Base-by-base conservation (phyloP, 2,797 vertebrate species). In the Gastrophryne carolinensis region DNA sequence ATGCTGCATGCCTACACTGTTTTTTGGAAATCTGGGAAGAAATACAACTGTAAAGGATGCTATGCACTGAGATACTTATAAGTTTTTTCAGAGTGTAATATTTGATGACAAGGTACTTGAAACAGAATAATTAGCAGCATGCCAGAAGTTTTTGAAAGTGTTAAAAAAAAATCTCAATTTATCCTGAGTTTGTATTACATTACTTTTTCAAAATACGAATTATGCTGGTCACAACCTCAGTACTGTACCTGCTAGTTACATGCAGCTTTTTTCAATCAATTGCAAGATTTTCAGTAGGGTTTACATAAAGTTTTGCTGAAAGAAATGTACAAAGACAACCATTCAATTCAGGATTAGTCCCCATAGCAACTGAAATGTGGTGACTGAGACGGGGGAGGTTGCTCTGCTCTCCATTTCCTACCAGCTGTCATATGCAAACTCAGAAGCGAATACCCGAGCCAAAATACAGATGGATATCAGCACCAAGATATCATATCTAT, bases 321-420 rank as follows among this genome's bases (percentile, higher is more conserved):
- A 90, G 85, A 87, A 88, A 81, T 83, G 82, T 90, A 92, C 88
- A 92, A 92, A 91, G 89, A 83, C 83, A 86, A 81, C 80, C 83
- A 89, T 90, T 91, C 86, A 91, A 83, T 84, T 86, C 84, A 85
- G 86, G 90, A 92, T 92, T 92, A 90, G 81, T 92, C 78, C 77
- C 90, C 79, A 87, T 89, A 83, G 89, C 81, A 91, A 91, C 89
- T 79, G 71, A 85, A 86, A 87, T 80, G 81, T 87, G 85, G 84
- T 84, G 81, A 82, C 85, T 86, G 81, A 88, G 84, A 84, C 83
- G 82, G 73, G 81, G 83, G 88, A 90, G 89, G 84, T 84, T 90
- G 74, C 85, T 70, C 86, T 88, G 80, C 84, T 86, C 80, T 87
- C 80, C 74, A 83, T 82, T 90, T 92, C 88, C 88, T 91, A 89